Base-by-base conservation (phyloP, 2,113 vertebrate species). In the Aptenodytes forsteri region DNA sequence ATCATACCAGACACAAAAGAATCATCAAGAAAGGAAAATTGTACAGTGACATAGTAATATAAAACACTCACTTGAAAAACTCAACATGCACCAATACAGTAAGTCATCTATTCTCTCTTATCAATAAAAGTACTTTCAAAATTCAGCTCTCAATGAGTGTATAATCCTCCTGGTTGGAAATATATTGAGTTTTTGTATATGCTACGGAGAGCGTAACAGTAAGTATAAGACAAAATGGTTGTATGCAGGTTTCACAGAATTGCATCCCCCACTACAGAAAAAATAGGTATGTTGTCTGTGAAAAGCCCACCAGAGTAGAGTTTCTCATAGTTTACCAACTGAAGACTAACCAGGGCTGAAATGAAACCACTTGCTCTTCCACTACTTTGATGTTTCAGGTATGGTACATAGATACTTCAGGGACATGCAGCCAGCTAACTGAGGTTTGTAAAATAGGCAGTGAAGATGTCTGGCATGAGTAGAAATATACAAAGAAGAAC, bases 141-240 rank as follows among this genome's bases (percentile, higher is more conserved):
- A 59, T 71, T 83, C 23, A 83, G 10, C 17, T 79, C 29, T 90
- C 62, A 64, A 17, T 71, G 44, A 77, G 8, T 26, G 13, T 62
- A 11, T 55, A 83, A 75, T 40, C 49, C 16, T 59, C 19, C 15
- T 49, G 16, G 29, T n/a, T 65, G 76, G 65, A 85, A 94, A 72
- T 36, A 87, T 3, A 70, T 8, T 36, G 29, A 67, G 22, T 2
- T 73, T 75, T 82, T 79, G 25, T 55, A 67, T 56, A n/a, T 20
- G 11, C 11, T 38, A 34, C 0, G 1, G 29, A n/a, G 16, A 69
- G 11, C 0, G 1, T 32, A 81, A 30, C 0, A 0, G 14, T 29
- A 64, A 95, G 12, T 19, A 9, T 23, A 83, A 62, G 19, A 67
- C 16, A 84, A 89, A 89, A 87, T 9, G 6, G 29, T 26, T 66